Conservation (phyloP, 2,113 vertebrate species). For the Microcebus ravelobensis region DNA sequence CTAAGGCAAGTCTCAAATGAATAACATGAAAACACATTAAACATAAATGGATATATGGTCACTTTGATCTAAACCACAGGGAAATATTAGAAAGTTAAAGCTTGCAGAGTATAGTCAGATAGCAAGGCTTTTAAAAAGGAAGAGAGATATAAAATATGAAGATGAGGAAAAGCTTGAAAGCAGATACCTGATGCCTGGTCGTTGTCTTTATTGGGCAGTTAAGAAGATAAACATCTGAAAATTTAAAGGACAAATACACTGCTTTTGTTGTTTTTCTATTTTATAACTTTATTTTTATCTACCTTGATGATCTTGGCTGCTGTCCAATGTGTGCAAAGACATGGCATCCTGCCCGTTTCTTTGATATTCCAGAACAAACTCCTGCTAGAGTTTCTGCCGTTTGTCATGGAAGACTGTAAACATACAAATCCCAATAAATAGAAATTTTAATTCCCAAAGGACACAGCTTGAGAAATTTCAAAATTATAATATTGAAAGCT, state of each 20-base stretch:
- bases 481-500: conserved; percentile 9
- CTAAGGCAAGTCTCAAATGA: conserved; percentile 25
- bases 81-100: conserved; percentile 54
- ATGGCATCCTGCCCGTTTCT: conserved; percentile 53
- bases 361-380: conserved; percentile 28
- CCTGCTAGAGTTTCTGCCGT: neutral
- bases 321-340: neutral
- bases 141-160: conserved; percentile 22
- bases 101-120: conserved; percentile 19
- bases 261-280: conserved; percentile 38
- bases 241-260: neutral
- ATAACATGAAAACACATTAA: conserved; percentile 45
- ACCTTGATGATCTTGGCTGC: conserved; percentile 12
- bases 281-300: conserved; percentile 41
- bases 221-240: conserved; percentile 6
- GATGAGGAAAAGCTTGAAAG: conserved; percentile 22
- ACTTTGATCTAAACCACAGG: conserved; percentile 56
- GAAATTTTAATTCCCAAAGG: conserved; percentile 9
- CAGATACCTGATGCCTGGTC: neutral
- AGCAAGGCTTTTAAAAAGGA: conserved; percentile 25
- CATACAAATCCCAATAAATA: conserved; percentile 39
- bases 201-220: neutral
- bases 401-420: conserved; percentile 16
- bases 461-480: conserved; percentile 25
- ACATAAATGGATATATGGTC: conserved; percentile 33